A percentile compares a stretch with the other conserved stretches of the same genome.
Conservation (phyloP, 23 tunicate genomes). For the Botrylloides violaceus region DNA sequence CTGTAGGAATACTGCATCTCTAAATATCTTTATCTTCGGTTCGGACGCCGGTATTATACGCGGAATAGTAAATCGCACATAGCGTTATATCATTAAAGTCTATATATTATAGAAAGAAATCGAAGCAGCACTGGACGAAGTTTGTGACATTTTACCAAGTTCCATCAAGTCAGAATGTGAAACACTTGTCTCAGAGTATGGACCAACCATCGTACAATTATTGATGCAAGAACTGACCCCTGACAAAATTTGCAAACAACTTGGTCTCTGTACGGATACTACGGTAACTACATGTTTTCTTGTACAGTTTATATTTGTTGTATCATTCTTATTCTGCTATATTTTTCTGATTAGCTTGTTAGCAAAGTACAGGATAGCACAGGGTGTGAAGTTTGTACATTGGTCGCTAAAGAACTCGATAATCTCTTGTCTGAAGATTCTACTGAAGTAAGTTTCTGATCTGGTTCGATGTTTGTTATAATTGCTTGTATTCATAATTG, state of each 20-base stretch:
- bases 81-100: too few species aligned
- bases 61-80: too few species aligned
- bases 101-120: slow-evolving; percentile 38
- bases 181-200: slow-evolving; percentile 22
- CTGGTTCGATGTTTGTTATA: background rate
- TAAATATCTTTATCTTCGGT: too few species aligned
- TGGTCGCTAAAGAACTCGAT: slow-evolving; percentile 31
- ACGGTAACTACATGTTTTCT: background rate
- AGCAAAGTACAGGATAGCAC: background rate
- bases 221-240: slow-evolving; percentile 38
- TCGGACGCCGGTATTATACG: too few species aligned
- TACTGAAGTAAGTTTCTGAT: slow-evolving; percentile 32
- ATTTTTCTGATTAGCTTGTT: too few species aligned
- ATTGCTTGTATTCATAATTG: background rate
- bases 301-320: too few species aligned
- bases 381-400: slow-evolving; percentile 31
- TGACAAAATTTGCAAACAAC: slow-evolving; percentile 16
- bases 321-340: too few species aligned
- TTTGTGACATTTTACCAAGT: slow-evolving; percentile 32
- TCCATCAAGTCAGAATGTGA: slow-evolving; percentile 45
- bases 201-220: slow-evolving; percentile 29
- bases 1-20: too few species aligned
- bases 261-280: slow-evolving; percentile 25
- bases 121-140: slow-evolving; percentile 44
- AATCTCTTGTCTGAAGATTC: slow-evolving; percentile 18